Base-by-base conservation (phyloP, 2,888 invertebrate species). In the Yponomeuta malinellus region DNA sequence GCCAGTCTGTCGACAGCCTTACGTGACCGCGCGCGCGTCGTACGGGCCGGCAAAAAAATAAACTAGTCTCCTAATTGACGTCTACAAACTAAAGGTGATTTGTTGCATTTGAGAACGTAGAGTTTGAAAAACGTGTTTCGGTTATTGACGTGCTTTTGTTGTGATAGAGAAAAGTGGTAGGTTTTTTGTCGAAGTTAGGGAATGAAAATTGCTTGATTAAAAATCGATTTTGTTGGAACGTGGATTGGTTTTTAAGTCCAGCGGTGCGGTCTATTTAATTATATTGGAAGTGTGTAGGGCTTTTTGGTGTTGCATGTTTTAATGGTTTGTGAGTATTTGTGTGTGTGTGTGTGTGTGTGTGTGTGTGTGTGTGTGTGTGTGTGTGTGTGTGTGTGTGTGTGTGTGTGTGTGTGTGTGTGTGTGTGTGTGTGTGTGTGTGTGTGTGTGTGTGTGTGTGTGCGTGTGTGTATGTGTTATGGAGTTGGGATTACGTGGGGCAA, bases 221-320 rank as follows among this genome's bases (percentile, higher is more conserved):
- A 71, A 71, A 71, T 71, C 71, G 71, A 71, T 71, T 68, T 71
- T 68, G 52, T 48, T 71, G 64, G 48, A 23, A 48, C 63, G 63
- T 64, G 43, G 71, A 68, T 43, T 71, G 52, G 33, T 63, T 70
- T 63, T 68, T 71, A 68, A 59, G 43, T 2, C 10, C 43, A 68
- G 2, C 52, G 52, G 15, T 59, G 48, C 48, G 48, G 10, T 69
- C 3, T 52, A 33, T 69, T 69, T 69, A 52, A 59, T 69, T 29
- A 29, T 67, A 52, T 69, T 69, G 69, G 48, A 4, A 43, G 29
- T 67, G 29, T 69, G 10, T 69, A 4, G 33, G 8, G 23, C n/a
- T 48, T 33, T 12, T 67, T 9, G 67, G 37, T 67, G 37, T 43
- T 29, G 29, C 29, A 31, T 64, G 67, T 67, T 43, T 43, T 43